Evolutionary conservation across 2,888 invertebrate genomes (phyloP).

Genomic region (Sarcophaga variegata): DNA sequence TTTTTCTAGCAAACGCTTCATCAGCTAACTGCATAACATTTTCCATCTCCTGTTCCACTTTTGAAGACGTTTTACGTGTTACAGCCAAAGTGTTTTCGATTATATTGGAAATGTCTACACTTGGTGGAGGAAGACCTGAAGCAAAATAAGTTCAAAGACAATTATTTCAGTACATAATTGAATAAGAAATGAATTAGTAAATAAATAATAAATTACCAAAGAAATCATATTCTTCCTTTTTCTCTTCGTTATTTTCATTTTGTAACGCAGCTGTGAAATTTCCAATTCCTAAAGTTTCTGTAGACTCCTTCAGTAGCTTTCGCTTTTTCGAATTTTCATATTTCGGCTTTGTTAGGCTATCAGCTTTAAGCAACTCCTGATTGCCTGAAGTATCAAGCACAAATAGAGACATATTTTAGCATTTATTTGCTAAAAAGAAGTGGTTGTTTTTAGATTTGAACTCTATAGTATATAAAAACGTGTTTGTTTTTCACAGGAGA

Average conservation of each 20-base stretch:
- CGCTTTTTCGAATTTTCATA: constrained; percentile 27
- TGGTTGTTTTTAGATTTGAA: not conserved
- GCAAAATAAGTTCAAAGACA: not conserved
- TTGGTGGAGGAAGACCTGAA: constrained; percentile 73
- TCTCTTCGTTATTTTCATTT: constrained; percentile 64
- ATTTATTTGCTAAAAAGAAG: not conserved
- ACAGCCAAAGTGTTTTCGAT: constrained; percentile 70
- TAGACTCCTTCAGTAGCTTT: constrained; percentile 15
- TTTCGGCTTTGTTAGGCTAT: constrained; percentile 40
- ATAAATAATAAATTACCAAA: constrained; percentile 69
- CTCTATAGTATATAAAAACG: not conserved
- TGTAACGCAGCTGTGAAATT: constrained; percentile 31
- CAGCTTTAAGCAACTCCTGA: constrained; percentile 72
- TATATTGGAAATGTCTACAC: constrained; percentile 72
- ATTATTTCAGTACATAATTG: too few relatives aligned
- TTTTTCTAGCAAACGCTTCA: constrained; percentile 71
- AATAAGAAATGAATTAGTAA: too few relatives aligned
- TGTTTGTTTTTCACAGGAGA: not conserved
- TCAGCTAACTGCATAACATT: constrained; percentile 71
- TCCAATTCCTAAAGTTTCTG: constrained; percentile 7
- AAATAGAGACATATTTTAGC: constrained; percentile 76
- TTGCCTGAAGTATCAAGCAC: constrained; percentile 77
- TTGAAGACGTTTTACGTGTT: constrained; percentile 51
- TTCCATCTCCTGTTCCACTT: constrained; percentile 71
- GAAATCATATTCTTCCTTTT: constrained; percentile 73